Evolutionary conservation across 2,888 invertebrate genomes (phyloP), one percentile per base, ranked within the genome.

Genomic region (Cacoxenus indagator): DNA sequence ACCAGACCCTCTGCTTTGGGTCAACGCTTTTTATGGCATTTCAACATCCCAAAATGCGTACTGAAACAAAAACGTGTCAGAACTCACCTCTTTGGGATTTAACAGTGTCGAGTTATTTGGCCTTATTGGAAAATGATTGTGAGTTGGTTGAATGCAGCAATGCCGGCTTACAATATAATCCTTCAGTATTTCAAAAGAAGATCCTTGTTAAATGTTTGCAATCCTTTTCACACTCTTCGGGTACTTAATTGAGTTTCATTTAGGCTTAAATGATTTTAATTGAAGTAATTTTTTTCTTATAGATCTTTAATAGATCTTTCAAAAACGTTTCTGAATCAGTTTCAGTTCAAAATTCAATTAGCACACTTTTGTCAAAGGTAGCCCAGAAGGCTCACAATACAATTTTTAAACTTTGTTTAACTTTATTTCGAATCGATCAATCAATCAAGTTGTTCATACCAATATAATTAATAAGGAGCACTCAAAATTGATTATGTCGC

Each of bases 11-110:
- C n/a, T n/a, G n/a, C n/a, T n/a, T n/a, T n/a, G n/a, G 54, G 54
- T 45, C 45, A 70, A 75, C 70, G 76, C 77, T 76, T 79, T 59
- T 59, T 59, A 19, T 37, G 22, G 4, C 46, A 48, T 48, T 51
- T 51, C n/a, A 17, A 45, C 17, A 62, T 14, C 61, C 9, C 61
- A 62, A 45, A 62, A 48, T 65, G 61, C 64, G 64, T 64, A 43
- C 51, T 59, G 65, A 51, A 65, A 48, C 57, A 43, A 37, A n/a
- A 31, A 54, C 54, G 70, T 66, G 67, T 70, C 69, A 24, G 24
- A 62, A 77, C 83, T 78, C 78, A 82, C 80, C 81, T 64, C n/a
- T 45, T 68, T 68, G 76, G 64, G 70, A 62, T 62, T 62, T 62
- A 62, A 62, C 45, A 62, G 24, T 72, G 73, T 70, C 70, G 72